Evolutionary conservation across 2,888 invertebrate species (phyloP).

Genomic region (Yponomeuta plumbellus): DNA sequence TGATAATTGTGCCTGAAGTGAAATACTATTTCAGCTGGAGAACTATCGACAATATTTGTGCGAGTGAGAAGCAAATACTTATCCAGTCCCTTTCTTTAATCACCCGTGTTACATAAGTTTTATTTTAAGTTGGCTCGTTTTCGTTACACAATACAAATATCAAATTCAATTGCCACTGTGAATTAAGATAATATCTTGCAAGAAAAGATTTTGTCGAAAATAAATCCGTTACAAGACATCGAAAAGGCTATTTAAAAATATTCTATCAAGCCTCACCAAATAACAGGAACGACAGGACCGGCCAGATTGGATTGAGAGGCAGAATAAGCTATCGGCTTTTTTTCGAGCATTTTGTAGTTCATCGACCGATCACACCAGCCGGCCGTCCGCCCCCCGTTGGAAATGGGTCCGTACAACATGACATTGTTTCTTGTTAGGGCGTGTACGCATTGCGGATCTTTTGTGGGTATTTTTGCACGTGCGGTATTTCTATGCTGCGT

Average conservation of each 20-base stretch:
- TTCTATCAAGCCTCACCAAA: background rate
- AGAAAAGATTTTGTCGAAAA: no score
- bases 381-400: constrained; percentile 18
- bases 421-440: background rate
- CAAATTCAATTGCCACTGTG: no score
- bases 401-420: constrained; percentile 2
- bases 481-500: background rate
- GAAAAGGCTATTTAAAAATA: background rate
- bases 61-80: no score
- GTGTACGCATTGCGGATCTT: background rate
- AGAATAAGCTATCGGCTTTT: constrained; percentile 31
- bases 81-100: no score
- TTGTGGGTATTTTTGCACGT: background rate
- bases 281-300: constrained; percentile 40
- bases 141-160: no score
- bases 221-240: no score
- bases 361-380: constrained; percentile 32
- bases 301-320: constrained; percentile 44
- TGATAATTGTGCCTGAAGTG: no score
- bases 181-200: no score
- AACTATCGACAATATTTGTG: no score
- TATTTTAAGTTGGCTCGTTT: no score
- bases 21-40: no score
- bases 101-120: no score
- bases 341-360: constrained; percentile 40